Conservation (phyloP, 1,140 invertebrate genomes). For the Bradynema listronoti region DNA sequence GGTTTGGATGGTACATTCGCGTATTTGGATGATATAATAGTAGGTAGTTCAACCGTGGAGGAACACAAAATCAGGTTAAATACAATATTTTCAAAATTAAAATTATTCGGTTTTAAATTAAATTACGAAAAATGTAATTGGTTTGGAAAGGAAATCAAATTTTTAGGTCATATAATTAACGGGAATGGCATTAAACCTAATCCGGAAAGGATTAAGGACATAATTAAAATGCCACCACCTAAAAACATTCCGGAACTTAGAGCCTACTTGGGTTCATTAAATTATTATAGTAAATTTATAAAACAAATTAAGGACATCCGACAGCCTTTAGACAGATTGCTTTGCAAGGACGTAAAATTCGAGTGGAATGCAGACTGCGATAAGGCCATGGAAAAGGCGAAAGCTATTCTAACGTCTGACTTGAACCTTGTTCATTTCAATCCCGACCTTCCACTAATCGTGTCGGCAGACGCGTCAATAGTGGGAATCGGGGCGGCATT, state of each 20-base stretch:
- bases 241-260: slow-evolving; percentile 10
- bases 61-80: too few species aligned
- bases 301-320: slow-evolving; percentile 15
- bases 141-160: too few species aligned
- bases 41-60: not conserved
- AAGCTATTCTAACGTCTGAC: slow-evolving; percentile 40
- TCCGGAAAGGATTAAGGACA: too few species aligned
- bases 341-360: slow-evolving; percentile 24
- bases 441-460: slow-evolving; percentile 47
- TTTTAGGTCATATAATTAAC: too few species aligned
- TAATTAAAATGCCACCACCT: too few species aligned
- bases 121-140: too few species aligned
- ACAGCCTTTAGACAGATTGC: slow-evolving; percentile 21
- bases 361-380: slow-evolving; percentile 5
- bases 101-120: too few species aligned
- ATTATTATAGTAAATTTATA: slow-evolving; percentile 34
- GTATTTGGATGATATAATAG: slow-evolving; percentile 39
- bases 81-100: too few species aligned
- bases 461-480: slow-evolving; percentile 60
- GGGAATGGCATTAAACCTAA: too few species aligned
- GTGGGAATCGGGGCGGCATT: slow-evolving; percentile 61
- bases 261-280: slow-evolving; percentile 44
- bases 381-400: slow-evolving; percentile 43
- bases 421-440: slow-evolving; percentile 58
- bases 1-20: slow-evolving; percentile 46